Evolutionary conservation across 2,113 vertebrate species (phyloP).

Genomic region (Danio rerio): GRCz12tu NC_133180.1:36439001-36439500

Average conservation of each 20-base stretch:
- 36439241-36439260: slow-evolving; percentile 38
- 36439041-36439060: not conserved
- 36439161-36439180: slow-evolving; percentile 16
- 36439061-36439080: not conserved
- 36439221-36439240: slow-evolving; percentile 15
- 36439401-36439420: not conserved
- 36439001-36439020: not conserved
- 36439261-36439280: slow-evolving; percentile 1
- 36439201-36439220: slow-evolving; percentile 1
- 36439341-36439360: not conserved
- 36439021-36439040: not conserved
- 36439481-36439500: no score
- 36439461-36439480: not conserved
- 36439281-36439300: slow-evolving; percentile 23
- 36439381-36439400: not conserved
- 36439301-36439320: not conserved
- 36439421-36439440: not conserved
- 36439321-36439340: not conserved
- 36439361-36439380: not conserved
- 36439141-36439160: slow-evolving; percentile 45
- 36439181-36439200: slow-evolving; percentile 30
- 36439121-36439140: slow-evolving; percentile 17
- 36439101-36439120: not conserved
- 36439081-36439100: not conserved
- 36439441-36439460: not conserved